Conservation (phyloP, 35 echinoderm and acorn worm species). For the Acanthaster planci region DNA sequence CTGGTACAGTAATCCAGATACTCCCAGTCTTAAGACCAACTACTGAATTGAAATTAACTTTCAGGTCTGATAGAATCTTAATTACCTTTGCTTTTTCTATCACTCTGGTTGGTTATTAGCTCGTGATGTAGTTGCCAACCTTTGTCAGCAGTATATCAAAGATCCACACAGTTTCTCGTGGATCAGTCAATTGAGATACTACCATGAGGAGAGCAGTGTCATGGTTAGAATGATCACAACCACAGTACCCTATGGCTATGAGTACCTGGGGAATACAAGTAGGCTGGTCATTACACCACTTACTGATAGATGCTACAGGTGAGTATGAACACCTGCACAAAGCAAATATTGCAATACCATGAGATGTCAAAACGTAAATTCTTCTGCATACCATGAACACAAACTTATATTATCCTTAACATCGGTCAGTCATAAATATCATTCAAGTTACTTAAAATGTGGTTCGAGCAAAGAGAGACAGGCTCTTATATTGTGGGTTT, state of each 20-base stretch:
- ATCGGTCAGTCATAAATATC: too few species aligned
- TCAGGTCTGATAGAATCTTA: too few species aligned
- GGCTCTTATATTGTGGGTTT: too few species aligned
- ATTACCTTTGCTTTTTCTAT: too few species aligned
- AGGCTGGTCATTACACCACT: constrained; percentile 96
- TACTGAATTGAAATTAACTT: too few species aligned
- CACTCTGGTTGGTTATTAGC: constrained; percentile 45
- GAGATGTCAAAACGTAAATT: too few species aligned
- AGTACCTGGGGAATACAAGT: constrained; percentile 95
- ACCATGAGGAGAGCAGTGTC: constrained; percentile 80
- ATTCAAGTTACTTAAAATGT: too few species aligned
- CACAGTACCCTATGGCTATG: constrained; percentile 93
- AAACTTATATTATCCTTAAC: too few species aligned
- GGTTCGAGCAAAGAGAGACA: too few species aligned
- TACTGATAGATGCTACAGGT: constrained; percentile 99
- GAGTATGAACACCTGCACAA: not conserved
- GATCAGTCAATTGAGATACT: constrained; percentile 98
- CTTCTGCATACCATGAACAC: too few species aligned
- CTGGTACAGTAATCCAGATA: too few species aligned
- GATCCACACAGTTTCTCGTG: constrained; percentile 78
- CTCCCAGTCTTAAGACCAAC: too few species aligned
- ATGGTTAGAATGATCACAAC: constrained; percentile 96
- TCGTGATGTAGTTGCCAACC: constrained; percentile 86
- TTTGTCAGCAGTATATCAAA: constrained; percentile 53
- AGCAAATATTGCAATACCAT: not conserved